Base-by-base conservation (phyloP, 2,797 vertebrate genomes). In the Crenuchus spilurus region DNA sequence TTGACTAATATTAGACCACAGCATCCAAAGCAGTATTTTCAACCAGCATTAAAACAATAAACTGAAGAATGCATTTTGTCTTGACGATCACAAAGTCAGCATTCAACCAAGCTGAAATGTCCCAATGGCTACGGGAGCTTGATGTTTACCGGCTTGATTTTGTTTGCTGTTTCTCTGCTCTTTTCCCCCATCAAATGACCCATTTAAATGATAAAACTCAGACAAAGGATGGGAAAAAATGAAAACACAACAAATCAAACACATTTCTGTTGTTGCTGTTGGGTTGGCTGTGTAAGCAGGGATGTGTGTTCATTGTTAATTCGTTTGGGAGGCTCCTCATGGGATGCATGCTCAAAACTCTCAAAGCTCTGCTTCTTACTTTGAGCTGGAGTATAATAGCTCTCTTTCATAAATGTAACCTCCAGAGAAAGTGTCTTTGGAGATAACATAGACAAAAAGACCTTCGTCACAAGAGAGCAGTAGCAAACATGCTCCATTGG, bases 331-430 rank as follows among this genome's bases (percentile, higher is more conserved):
- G 48, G 30, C 11, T 20, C 31, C 64, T 52, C 64, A 16, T 52
- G 22, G 55, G 73, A 48, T 16, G 20, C 18, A 22, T 11, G 31
- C 55, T 60, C n/a, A 41, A 30, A 41, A n/a, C 16, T 31, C 9
- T 51, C 46, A 68, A 52, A 41, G 41, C 49, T 18, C 26, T 2
- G 22, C 16, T 13, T 54, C 64, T 18, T 67, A 5, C 48, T 68
- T 52, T 54, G 65, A 68, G 48, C n/a, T 28, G 16, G 37, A 35
- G 42, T 8, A 46, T 57, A 70, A 70, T 41, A 18, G 62, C 16
- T 51, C 54, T 70, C 20, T 37, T 33, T 76, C 51, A 65, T 37
- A 63, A 62, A 24, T 10, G 55, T 65, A 28, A 76, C 61, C 67
- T 65, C 61, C 42, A 52, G 26, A 68, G 64, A 41, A 61, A 37